phyloP scores from a whole-genome alignment of 2,888 invertebrate genomes.

The Pardosa pseudoannulata region DNA sequence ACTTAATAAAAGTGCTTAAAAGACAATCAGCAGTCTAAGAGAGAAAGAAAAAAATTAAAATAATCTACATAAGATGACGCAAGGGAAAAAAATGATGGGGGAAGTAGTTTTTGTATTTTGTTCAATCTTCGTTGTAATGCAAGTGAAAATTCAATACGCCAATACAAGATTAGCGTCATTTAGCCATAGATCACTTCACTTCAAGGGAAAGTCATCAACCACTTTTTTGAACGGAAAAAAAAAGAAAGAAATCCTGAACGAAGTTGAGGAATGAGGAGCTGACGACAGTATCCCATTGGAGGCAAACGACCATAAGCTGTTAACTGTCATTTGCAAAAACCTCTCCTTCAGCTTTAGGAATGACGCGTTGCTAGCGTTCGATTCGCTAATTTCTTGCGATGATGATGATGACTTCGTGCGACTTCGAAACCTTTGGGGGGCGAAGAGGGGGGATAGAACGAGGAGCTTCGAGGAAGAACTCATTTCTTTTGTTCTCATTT shows the following conservation, averaged over 20 bases:
- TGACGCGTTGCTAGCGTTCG: conserved; percentile 56
- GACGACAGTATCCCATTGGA: conserved; percentile 46
- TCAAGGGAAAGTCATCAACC: conserved; percentile 69
- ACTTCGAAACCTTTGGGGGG: conserved; percentile 11
- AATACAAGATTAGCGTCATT: conserved; percentile 71
- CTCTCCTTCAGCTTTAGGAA: conserved; percentile 48
- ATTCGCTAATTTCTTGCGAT: conserved; percentile 67
- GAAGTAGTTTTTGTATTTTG: conserved; percentile 18
- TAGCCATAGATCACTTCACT: conserved; percentile 70
- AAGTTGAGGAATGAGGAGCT: background rate
- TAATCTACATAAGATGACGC: background rate
- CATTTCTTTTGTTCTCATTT: conserved; percentile 38
- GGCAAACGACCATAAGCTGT: conserved; percentile 71
- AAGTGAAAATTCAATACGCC: conserved; percentile 54
- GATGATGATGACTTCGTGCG: conserved; percentile 65
- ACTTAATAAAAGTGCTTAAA: conserved; percentile 46
- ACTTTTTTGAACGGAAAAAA: conserved; percentile 45
- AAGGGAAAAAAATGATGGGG: too few relatives aligned
- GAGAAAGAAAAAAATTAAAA: conserved; percentile 18
- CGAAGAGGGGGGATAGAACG: background rate
- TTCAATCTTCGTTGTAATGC: conserved; percentile 34
- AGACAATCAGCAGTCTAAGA: background rate
- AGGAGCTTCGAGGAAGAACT: conserved; percentile 4
- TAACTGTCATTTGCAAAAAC: conserved; percentile 72
- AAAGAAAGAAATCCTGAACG: conserved; percentile 19